These are phyloP conservation scores for Acanthurus lineatus DNA, from an alignment of 2,797 vertebrate genomes.

Conservation along the genomic window DNA sequence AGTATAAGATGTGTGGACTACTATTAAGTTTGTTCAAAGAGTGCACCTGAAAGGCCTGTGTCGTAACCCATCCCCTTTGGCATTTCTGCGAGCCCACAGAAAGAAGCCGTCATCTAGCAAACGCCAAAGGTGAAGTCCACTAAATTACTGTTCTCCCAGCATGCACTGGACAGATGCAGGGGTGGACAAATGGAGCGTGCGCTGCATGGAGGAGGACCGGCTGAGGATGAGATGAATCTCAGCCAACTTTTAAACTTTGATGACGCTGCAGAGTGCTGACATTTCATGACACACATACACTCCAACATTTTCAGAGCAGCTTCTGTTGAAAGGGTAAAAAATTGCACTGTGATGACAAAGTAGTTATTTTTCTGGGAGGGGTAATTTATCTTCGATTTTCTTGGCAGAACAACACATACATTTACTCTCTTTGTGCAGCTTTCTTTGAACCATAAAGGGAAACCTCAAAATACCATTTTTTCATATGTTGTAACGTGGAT, in stretches of 20 bases:
- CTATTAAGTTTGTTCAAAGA: constrained; percentile 32
- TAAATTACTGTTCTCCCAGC: constrained; percentile 35
- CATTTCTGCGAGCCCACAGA: constrained; percentile 47
- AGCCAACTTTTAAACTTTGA: constrained; percentile 16
- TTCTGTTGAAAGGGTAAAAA: neutral
- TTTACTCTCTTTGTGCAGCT: neutral
- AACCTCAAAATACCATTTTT: constrained; percentile 3
- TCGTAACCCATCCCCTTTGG: constrained; percentile 35
- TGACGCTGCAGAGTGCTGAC: constrained; percentile 13
- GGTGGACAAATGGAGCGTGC: constrained; percentile 33
- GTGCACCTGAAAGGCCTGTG: constrained; percentile 36
- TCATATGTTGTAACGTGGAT: constrained; percentile 10
- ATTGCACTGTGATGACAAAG: neutral
- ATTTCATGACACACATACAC: constrained; percentile 24
- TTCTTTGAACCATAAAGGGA: neutral
- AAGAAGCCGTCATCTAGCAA: constrained; percentile 47
- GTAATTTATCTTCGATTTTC: neutral
- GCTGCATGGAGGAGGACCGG: constrained; percentile 22
- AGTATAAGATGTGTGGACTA: constrained; percentile 22
- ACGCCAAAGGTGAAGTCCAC: constrained; percentile 61
- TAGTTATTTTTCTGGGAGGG: neutral
- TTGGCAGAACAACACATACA: neutral
- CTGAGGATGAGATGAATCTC: constrained; percentile 46
- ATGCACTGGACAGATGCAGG: constrained; percentile 44
- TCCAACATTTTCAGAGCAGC: constrained; percentile 14